Evolutionary conservation across 2,113 vertebrate species (phyloP).

Genomic region (Tetrao urogallus): DNA sequence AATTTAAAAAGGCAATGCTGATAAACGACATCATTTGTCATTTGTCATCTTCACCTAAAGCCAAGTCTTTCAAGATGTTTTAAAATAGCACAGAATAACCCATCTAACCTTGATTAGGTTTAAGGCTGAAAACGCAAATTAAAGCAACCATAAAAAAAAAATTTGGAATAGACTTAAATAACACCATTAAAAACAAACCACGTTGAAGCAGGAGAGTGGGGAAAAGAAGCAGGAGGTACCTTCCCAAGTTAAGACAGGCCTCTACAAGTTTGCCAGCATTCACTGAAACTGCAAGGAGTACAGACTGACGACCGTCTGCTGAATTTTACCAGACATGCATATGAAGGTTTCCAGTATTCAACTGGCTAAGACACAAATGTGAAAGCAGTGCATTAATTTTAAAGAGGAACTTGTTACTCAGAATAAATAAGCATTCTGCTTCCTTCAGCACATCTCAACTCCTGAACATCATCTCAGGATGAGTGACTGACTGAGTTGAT

Average conservation of each 20-base stretch:
- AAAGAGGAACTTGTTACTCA: background rate
- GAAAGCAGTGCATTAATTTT: background rate
- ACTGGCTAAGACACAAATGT: background rate
- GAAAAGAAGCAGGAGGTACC: background rate
- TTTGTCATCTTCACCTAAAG: background rate
- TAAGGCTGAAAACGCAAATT: constrained; percentile 26
- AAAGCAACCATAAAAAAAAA: constrained; percentile 47
- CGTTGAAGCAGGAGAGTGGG: background rate
- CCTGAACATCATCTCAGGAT: background rate
- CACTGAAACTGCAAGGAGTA: background rate
- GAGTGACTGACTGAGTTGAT: background rate
- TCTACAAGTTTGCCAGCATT: background rate
- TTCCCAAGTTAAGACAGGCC: constrained; percentile 17
- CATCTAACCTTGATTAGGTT: constrained; percentile 29
- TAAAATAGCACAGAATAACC: background rate
- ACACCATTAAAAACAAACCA: background rate
- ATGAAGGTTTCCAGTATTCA: background rate
- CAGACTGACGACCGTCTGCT: background rate
- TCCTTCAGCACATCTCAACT: background rate
- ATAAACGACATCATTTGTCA: background rate
- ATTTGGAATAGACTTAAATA: constrained; percentile 38
- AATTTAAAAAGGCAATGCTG: background rate
- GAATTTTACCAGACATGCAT: background rate
- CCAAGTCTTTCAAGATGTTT: background rate
- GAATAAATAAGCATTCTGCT: background rate